Evolutionary conservation across 2,888 invertebrate genomes (phyloP).

Genomic region (Neria commutata): DNA sequence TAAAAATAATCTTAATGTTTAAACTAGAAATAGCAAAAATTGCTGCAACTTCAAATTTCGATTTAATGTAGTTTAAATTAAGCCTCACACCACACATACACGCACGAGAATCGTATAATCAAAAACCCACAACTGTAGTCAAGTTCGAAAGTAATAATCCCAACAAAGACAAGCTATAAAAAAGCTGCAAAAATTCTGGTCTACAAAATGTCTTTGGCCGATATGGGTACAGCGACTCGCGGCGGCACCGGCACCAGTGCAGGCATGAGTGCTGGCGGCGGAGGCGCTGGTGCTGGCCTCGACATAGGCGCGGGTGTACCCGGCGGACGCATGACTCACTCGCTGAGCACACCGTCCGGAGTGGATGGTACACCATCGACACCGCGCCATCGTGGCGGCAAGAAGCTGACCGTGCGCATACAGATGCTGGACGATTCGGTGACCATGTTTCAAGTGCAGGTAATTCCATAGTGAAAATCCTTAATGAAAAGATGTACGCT

Average conservation of each 20-base stretch:
- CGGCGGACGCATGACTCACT: slow-evolving; percentile 78
- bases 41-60: slow-evolving; percentile 3
- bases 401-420: slow-evolving; percentile 85
- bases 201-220: slow-evolving; percentile 60
- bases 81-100: too few relatives aligned
- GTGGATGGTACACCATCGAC: slow-evolving; percentile 74
- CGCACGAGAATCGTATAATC: neutral
- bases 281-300: slow-evolving; percentile 34
- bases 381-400: slow-evolving; percentile 83
- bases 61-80: too few relatives aligned
- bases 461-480: too few relatives aligned
- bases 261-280: slow-evolving; percentile 27
- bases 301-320: slow-evolving; percentile 42
- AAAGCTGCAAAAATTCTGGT: slow-evolving; percentile 43
- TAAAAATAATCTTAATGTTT: slow-evolving; percentile 13
- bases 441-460: slow-evolving; percentile 93
- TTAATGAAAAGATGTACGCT: too few relatives aligned
- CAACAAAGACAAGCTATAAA: neutral
- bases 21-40: slow-evolving; percentile 2
- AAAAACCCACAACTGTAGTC: neutral
- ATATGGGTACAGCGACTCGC: slow-evolving; percentile 55
- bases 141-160: neutral
- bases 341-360: slow-evolving; percentile 82
- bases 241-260: slow-evolving; percentile 35
- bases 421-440: slow-evolving; percentile 89